Base-by-base conservation (phyloP, 35 echinoderm and acorn worm genomes). In the Diadema setosum region DNA sequence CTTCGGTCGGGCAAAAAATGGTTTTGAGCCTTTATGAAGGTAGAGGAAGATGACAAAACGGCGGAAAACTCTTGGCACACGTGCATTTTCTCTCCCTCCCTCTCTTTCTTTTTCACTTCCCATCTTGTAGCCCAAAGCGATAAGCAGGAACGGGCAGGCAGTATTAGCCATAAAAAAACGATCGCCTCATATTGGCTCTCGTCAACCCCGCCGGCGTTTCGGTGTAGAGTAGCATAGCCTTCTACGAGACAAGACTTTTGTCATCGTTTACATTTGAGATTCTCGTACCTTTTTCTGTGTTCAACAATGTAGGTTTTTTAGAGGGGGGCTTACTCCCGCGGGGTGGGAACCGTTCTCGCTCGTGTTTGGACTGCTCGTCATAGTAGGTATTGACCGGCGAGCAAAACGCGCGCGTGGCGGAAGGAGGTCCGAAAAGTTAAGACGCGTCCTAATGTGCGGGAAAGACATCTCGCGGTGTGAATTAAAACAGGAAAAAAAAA, bases 241-340 rank as follows among this genome's bases (percentile, higher is more conserved):
- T 44, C 33, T 42, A 6, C 40, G 40, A 44, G 29, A 41, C 20
- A 35, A 26, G 29, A 35, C 63, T 15, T 31, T 18, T 15, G 27
- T 67, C 35, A 78, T 78, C 73, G 73, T 78, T 78, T 78, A 78
- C 73, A 78, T 78, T 44, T 78, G 24, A 36, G 73, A 78, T 78
- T 76, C n/a, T n/a, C n/a, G n/a, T n/a, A n/a, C n/a, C n/a, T 76
- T 16, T 32, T 76, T 76, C 44, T 78, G 35, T 78, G 44, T 78
- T 78, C 44, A 78, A 41, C 40, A 9, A 78, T 26, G 73, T 44
- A 41, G 40, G 40, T 9, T 33, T 25, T 33, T 35, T 78, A 42
- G 73, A 35, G 39, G 40, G 48, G 24, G 15, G 73, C 24, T 44
- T 44, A 36, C 44, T 44, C 73, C 73, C 35, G 25, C 24, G 73